These are phyloP conservation scores for Tenrec ecaudatus DNA, from an alignment of 2,113 vertebrate genomes.

Conservation along the genomic window DNA sequence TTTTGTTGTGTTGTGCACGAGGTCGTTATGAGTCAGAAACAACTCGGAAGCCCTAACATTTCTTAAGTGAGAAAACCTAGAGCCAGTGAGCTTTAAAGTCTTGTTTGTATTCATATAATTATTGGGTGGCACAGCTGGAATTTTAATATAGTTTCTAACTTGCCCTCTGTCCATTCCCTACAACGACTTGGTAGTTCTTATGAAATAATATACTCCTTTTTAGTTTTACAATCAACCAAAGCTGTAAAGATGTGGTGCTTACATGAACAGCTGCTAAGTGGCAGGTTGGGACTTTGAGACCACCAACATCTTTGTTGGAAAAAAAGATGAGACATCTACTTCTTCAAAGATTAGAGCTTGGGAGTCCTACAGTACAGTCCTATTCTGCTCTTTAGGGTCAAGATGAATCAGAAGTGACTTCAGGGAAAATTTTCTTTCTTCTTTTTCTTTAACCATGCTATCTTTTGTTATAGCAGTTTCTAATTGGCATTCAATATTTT, in stretches of 20 bases:
- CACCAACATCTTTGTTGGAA: neutral
- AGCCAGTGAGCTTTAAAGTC: neutral
- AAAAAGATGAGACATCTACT: neutral
- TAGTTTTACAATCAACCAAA: neutral
- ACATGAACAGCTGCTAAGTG: neutral
- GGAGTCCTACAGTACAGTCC: neutral
- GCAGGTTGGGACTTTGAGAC: neutral
- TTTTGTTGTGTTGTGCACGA: too few species aligned
- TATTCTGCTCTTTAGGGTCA: neutral
- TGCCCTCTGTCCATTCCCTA: neutral
- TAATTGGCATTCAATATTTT: slow-evolving; percentile 37
- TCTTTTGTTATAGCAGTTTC: neutral
- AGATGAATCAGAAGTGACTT: neutral
- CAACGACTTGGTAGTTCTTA: slow-evolving; percentile 23
- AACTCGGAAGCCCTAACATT: too few species aligned
- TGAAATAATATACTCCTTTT: neutral
- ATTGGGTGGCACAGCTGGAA: neutral
- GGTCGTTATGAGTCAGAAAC: too few species aligned
- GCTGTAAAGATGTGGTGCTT: neutral
- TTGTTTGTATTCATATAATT: slow-evolving; percentile 10
- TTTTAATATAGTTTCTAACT: slow-evolving; percentile 22
- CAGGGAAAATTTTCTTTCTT: neutral
- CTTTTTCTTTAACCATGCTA: neutral
- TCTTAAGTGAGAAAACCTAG: neutral
- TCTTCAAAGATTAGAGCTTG: neutral